Evolutionary conservation across 2,113 vertebrate genomes (phyloP).

Genomic region (Psilopogon haemacephalus): DNA sequence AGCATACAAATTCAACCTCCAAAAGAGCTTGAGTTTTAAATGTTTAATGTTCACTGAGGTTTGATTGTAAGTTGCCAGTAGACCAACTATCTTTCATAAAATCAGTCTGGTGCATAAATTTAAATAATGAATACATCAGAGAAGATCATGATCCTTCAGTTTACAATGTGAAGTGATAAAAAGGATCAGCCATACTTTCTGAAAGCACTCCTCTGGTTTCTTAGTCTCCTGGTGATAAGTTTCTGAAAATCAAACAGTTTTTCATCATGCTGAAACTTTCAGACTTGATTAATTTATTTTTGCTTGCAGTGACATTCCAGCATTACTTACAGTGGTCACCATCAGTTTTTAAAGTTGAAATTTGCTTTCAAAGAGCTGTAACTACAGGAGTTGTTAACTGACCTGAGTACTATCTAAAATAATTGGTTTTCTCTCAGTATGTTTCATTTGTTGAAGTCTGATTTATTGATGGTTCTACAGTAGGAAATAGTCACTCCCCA

Average conservation of each 20-base stretch:
- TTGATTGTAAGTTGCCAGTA: background rate
- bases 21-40: background rate
- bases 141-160: background rate
- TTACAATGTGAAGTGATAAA: background rate
- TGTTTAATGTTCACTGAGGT: background rate
- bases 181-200: background rate
- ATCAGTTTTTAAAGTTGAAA: background rate
- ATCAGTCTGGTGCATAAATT: conserved; percentile 16
- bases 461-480: background rate
- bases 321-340: background rate
- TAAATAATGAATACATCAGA: conserved; percentile 29
- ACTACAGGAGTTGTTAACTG: background rate
- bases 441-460: background rate
- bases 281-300: background rate
- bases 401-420: background rate
- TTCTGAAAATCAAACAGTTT: background rate
- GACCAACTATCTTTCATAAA: background rate
- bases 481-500: background rate
- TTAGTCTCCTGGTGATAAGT: background rate
- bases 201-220: background rate
- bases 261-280: background rate
- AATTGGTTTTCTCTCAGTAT: background rate
- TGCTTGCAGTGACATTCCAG: background rate
- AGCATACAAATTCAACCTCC: background rate
- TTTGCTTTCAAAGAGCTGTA: background rate